A percentile compares a stretch with the other conserved stretches of the same genome.
Evolutionary conservation across 2,113 vertebrate genomes (phyloP).

Genomic region (Psephotus haematonotus): DNA sequence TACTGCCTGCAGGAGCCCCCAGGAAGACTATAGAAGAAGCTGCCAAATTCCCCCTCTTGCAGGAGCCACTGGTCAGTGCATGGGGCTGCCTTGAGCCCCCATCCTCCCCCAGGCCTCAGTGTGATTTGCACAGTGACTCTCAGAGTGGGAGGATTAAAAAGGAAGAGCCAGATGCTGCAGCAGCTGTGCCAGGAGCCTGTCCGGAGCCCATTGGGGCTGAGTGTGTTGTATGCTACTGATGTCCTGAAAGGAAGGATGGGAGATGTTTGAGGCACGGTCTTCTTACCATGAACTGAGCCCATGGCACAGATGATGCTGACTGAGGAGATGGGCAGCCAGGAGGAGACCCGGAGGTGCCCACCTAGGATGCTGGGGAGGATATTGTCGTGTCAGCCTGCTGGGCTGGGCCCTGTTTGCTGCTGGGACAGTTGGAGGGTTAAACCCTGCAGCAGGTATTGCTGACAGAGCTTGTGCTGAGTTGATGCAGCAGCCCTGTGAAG

Average conservation of each 20-base stretch:
- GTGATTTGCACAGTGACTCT: not conserved
- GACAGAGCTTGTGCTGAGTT: not conserved
- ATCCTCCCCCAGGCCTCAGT: not conserved
- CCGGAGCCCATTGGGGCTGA: not conserved
- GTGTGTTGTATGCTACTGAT: not conserved
- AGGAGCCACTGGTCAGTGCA: fast-evolving
- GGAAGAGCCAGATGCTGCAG: not conserved
- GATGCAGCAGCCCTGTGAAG: not conserved
- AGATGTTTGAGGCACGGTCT: fast-evolving
- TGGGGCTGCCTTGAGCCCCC: not conserved
- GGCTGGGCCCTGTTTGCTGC: not conserved
- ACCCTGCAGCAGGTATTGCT: not conserved
- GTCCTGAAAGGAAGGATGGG: not conserved
- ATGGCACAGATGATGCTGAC: fast-evolving
- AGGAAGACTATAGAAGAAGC: not conserved
- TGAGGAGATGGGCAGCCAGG: not conserved
- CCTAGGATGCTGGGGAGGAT: not conserved
- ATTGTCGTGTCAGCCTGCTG: not conserved
- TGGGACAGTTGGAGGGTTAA: not conserved
- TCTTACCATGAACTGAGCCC: not conserved
- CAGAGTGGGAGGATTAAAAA: not conserved
- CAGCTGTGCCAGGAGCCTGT: not conserved
- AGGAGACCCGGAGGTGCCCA: not conserved
- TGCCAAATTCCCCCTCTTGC: not conserved
- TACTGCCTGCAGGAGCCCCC: not conserved